Percentiles rank a stretch among this genome's conserved stretches.
These are phyloP conservation scores for Mythimna vitellina DNA, from an alignment of 2,888 invertebrate species.

Conservation along the genomic window DNA sequence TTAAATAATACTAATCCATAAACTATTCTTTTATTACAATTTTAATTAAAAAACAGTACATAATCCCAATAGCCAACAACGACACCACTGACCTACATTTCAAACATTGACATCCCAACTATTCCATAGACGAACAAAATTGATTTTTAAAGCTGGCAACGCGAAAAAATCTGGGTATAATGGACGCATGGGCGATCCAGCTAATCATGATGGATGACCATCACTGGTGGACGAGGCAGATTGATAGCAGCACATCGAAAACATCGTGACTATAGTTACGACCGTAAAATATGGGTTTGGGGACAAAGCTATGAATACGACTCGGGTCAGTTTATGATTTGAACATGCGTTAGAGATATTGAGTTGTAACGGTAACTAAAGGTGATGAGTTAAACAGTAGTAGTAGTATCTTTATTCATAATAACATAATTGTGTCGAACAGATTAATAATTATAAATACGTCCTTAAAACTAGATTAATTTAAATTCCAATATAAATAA, in stretches of 20 bases:
- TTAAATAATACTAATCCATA: too few relatives aligned
- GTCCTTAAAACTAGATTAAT: too few relatives aligned
- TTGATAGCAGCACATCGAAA: slow-evolving; percentile 63
- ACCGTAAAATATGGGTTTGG: slow-evolving; percentile 46
- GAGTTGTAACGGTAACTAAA: background rate
- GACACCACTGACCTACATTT: slow-evolving; percentile 24
- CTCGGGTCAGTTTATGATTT: slow-evolving; percentile 8
- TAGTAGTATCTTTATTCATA: too few relatives aligned
- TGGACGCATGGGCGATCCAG: slow-evolving; percentile 60
- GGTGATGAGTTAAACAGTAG: too few relatives aligned
- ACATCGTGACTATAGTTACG: slow-evolving; percentile 32
- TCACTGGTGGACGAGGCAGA: slow-evolving; percentile 56
- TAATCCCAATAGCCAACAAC: background rate
- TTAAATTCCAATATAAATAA: too few relatives aligned
- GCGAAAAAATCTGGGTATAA: slow-evolving; percentile 55
- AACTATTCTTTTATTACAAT: background rate
- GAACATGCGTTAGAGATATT: background rate
- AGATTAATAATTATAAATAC: too few relatives aligned
- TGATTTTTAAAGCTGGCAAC: slow-evolving; percentile 56
- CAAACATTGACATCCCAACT: slow-evolving; percentile 22
- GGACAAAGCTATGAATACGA: slow-evolving; percentile 37
- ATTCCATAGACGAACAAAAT: slow-evolving; percentile 29
- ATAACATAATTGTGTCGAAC: too few relatives aligned
- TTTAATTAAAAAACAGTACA: background rate
- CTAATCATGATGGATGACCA: slow-evolving; percentile 71